Evolutionary conservation across 2,888 invertebrate species (phyloP).

Genomic region (Argynnis bischoffii): DNA sequence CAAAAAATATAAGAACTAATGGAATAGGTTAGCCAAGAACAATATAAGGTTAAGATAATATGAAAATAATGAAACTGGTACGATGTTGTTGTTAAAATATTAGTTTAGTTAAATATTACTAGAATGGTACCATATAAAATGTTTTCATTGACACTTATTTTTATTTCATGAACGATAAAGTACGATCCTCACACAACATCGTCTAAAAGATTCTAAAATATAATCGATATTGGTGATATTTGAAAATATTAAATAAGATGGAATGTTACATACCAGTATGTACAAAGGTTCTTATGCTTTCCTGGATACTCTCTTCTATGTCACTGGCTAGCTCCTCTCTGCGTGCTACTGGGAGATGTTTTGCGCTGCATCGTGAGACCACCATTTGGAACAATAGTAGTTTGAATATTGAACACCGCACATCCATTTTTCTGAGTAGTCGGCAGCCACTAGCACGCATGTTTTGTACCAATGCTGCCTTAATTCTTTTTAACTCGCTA

Average conservation of each 20-base stretch:
- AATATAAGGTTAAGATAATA: neutral
- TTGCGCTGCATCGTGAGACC: slow-evolving; percentile 70
- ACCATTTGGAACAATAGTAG: slow-evolving; percentile 72
- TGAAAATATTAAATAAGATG: neutral
- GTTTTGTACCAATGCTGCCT: slow-evolving; percentile 51
- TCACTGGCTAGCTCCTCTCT: slow-evolving; percentile 47
- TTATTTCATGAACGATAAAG: too few species aligned
- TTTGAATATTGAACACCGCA: slow-evolving; percentile 72
- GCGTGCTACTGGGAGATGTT: slow-evolving; percentile 61
- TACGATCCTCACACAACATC: neutral
- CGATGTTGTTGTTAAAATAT: too few species aligned
- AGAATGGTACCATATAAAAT: too few species aligned
- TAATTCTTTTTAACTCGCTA: slow-evolving; percentile 40
- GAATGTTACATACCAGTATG: slow-evolving; percentile 70
- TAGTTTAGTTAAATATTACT: too few species aligned
- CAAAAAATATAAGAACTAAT: neutral
- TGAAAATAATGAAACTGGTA: neutral
- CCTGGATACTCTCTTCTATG: slow-evolving; percentile 57
- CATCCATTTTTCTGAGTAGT: slow-evolving; percentile 70
- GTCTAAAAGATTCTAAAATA: neutral
- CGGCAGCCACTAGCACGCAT: slow-evolving; percentile 63
- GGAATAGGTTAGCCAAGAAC: neutral
- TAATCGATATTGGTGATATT: neutral
- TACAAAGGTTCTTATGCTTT: slow-evolving; percentile 68
- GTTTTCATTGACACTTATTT: too few species aligned